Evolutionary conservation across 1,140 invertebrate species (phyloP).

Genomic region (Pseudachorutes palmiensis): DNA sequence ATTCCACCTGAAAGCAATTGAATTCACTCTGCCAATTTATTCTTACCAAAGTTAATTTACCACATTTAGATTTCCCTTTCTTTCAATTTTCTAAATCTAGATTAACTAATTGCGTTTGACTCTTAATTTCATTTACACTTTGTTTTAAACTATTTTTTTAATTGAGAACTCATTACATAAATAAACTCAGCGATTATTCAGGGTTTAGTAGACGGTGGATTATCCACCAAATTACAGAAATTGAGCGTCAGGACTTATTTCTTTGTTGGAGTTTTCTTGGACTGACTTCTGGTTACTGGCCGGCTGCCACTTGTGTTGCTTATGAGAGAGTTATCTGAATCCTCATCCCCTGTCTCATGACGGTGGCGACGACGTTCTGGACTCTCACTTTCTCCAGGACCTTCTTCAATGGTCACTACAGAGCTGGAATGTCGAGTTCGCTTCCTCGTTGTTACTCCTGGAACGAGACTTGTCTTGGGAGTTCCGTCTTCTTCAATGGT

Average conservation of each 20-base stretch:
- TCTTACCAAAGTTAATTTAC: background rate
- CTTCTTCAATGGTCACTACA: background rate
- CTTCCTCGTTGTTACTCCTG: background rate
- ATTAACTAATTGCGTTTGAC: too few species aligned
- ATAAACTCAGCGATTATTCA: background rate
- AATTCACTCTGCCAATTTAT: background rate
- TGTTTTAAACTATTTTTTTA: background rate
- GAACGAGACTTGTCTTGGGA: too few species aligned
- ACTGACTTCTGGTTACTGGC: background rate
- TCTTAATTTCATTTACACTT: background rate
- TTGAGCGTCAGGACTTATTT: background rate
- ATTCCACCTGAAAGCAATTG: background rate
- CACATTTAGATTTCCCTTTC: background rate
- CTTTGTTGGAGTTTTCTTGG: background rate
- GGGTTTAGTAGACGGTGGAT: background rate
- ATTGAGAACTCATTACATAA: background rate
- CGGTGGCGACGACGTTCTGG: constrained; percentile 20
- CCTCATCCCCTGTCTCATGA: constrained; percentile 40
- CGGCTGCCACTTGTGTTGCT: background rate
- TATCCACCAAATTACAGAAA: background rate
- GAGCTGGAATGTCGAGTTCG: background rate
- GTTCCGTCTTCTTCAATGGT: background rate
- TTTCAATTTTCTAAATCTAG: background rate
- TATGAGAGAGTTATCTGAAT: constrained; percentile 40
- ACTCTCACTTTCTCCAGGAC: background rate